Base-by-base conservation (phyloP, 2,888 invertebrate genomes). In the Mactromeris polynyma region DNA sequence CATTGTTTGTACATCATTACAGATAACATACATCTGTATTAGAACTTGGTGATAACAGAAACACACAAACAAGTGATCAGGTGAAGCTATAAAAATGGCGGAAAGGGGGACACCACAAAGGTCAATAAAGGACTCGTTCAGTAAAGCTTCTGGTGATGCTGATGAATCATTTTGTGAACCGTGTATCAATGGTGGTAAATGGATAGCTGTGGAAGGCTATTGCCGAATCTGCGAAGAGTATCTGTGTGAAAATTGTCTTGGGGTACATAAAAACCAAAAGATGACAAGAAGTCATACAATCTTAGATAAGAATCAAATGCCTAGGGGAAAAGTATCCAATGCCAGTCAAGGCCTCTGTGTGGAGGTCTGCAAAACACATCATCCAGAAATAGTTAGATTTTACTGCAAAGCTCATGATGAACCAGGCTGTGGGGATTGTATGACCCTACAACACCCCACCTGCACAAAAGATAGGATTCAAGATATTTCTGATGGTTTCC, bases 341-440 rank as follows among this genome's bases (percentile, higher is more conserved):
- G 2, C 31, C n/a, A n/a, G 9, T 21, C 46, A 54, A 36, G 81
- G 21, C 31, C 1, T 51, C 11, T 58, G 58, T 64, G 26, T 26
- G 6, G 26, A 46, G 11, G 46, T 46, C 46, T 46, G 46, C 46
- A 14, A n/a, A n/a, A 46, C 19, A 38, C 80, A 80, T 46, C 2
- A 2, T 17, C n/a, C 26, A n/a, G 80, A 80, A 80, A 31, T 80
- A 46, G 26, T 80, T 11, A n/a, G 46, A 31, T 80, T 46, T 38
- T 80, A 11, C 17, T 80, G 80, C 46, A 31, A 31, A 6, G 42
- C 26, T 26, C 80, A 80, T 21, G 51, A 80, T 80, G 33, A 21
- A 46, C 0, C 46, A 46, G 80, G 80, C 36, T 80, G 80, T 46
- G 80, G 46, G 17, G 80, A 80, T 31, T 80, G 80, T 17, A 80